Base-by-base conservation (phyloP, 2,113 vertebrate species). In the Poeciliopsis retropinna region DNA sequence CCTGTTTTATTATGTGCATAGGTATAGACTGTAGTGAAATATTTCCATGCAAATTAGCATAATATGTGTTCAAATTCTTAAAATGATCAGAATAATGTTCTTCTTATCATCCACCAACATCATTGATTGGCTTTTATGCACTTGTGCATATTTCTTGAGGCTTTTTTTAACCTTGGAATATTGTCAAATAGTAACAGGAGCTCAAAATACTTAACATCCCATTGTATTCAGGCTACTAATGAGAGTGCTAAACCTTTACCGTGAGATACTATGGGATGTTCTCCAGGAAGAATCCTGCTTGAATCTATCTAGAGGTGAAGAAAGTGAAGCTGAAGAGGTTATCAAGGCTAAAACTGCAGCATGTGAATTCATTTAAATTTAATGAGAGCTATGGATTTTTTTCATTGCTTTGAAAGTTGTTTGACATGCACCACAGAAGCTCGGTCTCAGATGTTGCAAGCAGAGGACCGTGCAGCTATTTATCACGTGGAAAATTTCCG, bases 301-400 rank as follows among this genome's bases (percentile, higher is more conserved):
- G 82, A 90, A 91, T 85, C 87, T 74, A 75, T 85, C 72, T 25
- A 54, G 76, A 69, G 70, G 61, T 81, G 39, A 79, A 80, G 68
- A 87, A 85, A 83, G 70, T 44, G 75, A 75, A 79, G 75, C 37
- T 22, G 6, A 13, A 31, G 54, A 65, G 64, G 41, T 73, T 62
- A 72, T 64, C 30, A 13, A 64, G 32, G 62, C 80, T 85, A 76
- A 83, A 92, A 89, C 83, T 64, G 61, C 76, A 87, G 84, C 67
- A 76, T 67, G 73, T 57, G 67, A 80, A 29, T 85, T 85, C 71
- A 85, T 91, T 88, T 88, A 79, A 88, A 86, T 87, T 83, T 88
- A 66, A 91, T 91, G 83, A 92, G 90, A 83, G 76, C 77, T 44
- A 41, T 67, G 60, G 79, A 89, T 85, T 70, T 86, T 86, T 85